phyloP scores from a whole-genome alignment of 2,888 invertebrate genomes.

The Coenonympha arcania region DNA sequence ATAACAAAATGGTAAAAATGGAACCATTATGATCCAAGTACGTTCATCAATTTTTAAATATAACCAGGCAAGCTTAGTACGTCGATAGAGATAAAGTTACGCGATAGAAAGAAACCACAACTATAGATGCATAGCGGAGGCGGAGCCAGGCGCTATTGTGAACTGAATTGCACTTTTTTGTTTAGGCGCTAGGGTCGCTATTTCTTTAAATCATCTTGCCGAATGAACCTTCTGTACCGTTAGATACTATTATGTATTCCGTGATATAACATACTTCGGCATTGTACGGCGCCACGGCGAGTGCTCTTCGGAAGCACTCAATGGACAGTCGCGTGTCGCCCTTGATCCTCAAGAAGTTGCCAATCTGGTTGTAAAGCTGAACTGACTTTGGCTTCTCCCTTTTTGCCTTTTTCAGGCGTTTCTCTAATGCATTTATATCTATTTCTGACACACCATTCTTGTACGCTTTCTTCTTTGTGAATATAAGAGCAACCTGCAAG shows the following conservation, averaged over 20 bases:
- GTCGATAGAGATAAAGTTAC: no score
- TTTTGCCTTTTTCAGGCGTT: conserved; percentile 83
- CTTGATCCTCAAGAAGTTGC: conserved; percentile 92
- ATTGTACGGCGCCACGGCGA: conserved; percentile 89
- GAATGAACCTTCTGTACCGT: no score
- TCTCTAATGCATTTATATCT: conserved; percentile 83
- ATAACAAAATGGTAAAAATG: no score
- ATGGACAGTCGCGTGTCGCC: conserved; percentile 90
- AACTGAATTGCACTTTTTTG: no score
- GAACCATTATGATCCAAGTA: no score
- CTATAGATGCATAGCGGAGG: no score
- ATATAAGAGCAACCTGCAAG: conserved; percentile 84
- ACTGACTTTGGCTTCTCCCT: conserved; percentile 88
- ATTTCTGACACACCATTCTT: conserved; percentile 78
- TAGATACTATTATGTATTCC: no score
- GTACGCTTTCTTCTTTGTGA: conserved; percentile 78
- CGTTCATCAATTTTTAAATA: neutral
- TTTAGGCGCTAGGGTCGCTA: no score
- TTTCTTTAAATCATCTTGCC: no score
- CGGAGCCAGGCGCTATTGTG: no score
- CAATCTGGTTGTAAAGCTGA: conserved; percentile 90
- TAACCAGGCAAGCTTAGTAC: no score
- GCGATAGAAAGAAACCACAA: no score
- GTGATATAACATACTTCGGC: conserved; percentile 79
- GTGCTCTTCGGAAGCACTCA: conserved; percentile 89